A percentile compares a stretch with the other conserved stretches of the same genome.
Evolutionary conservation across 1,140 invertebrate genomes (phyloP).

Genomic region (Physella acuta): DNA sequence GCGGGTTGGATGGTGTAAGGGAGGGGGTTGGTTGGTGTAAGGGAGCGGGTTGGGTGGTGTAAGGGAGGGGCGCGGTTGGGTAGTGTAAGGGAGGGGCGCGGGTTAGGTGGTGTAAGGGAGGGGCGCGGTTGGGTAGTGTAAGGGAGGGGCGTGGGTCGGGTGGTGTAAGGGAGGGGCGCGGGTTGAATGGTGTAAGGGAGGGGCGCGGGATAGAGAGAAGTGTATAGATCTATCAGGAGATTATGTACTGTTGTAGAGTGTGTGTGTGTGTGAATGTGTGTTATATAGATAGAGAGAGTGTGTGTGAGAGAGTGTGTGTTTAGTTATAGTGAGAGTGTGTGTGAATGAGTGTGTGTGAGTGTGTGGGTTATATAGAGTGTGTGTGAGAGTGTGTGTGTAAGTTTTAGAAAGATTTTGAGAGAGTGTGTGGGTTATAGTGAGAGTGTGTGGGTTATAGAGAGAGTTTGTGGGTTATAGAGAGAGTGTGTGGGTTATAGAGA

Average conservation of each 20-base stretch:
- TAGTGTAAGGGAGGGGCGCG: too few relatives aligned
- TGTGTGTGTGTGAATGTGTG: neutral
- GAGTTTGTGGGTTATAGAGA: neutral
- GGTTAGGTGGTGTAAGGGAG: too few relatives aligned
- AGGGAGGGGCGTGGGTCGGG: too few relatives aligned
- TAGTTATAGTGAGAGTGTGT: neutral
- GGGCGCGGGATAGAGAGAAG: too few relatives aligned
- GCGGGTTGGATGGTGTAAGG: too few relatives aligned
- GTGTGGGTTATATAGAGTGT: neutral
- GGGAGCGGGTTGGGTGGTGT: too few relatives aligned
- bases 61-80: too few relatives aligned
- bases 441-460: neutral
- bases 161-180: too few relatives aligned
- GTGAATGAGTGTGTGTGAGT: neutral
- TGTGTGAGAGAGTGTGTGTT: conserved; percentile 2
- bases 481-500: neutral
- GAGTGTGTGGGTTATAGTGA: neutral
- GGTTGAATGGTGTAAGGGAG: too few relatives aligned
- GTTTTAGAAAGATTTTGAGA: neutral
- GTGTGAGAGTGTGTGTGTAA: neutral
- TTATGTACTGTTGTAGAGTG: neutral
- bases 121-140: too few relatives aligned
- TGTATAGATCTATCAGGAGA: too few relatives aligned
- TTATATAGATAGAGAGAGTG: neutral
- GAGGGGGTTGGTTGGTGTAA: too few relatives aligned